These are phyloP conservation scores for Callipepla squamata DNA, from an alignment of 2,113 vertebrate species.

Conservation along the genomic window DNA sequence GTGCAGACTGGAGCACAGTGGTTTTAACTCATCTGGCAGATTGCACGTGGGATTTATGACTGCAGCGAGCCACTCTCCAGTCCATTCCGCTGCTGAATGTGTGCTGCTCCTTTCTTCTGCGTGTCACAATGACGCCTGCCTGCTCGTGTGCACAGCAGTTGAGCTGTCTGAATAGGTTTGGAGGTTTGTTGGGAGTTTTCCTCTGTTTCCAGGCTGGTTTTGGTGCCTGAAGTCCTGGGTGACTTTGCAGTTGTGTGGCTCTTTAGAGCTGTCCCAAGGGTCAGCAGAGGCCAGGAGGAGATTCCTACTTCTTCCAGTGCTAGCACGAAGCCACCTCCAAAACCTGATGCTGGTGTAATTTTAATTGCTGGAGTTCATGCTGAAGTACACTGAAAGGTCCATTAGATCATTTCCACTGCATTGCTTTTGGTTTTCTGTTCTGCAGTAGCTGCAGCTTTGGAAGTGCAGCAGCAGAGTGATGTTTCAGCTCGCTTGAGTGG, in stretches of 20 bases:
- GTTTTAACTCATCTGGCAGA: not conserved
- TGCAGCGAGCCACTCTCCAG: no score
- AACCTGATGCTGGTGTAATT: not conserved
- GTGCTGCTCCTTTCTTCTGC: not conserved
- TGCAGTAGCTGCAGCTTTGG: not conserved
- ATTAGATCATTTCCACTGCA: not conserved
- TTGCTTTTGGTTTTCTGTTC: not conserved
- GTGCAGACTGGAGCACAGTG: not conserved
- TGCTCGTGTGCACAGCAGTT: not conserved
- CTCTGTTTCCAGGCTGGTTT: not conserved
- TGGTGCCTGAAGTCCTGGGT: not conserved
- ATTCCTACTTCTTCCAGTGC: rapidly evolving
- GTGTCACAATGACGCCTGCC: not conserved
- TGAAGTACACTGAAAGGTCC: not conserved
- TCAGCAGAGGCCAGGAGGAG: not conserved
- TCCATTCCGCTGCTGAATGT: not conserved
- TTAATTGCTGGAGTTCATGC: not conserved
- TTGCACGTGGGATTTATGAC: not conserved
- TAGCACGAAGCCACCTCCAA: not conserved
- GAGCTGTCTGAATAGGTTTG: not conserved
- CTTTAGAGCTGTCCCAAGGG: no score
- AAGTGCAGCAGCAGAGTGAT: not conserved
- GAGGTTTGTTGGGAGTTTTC: not conserved
- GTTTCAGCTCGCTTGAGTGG: not conserved
- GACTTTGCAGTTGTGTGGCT: not conserved